Conservation (phyloP, 2,113 vertebrate genomes). For the Ciconia maguari region DNA sequence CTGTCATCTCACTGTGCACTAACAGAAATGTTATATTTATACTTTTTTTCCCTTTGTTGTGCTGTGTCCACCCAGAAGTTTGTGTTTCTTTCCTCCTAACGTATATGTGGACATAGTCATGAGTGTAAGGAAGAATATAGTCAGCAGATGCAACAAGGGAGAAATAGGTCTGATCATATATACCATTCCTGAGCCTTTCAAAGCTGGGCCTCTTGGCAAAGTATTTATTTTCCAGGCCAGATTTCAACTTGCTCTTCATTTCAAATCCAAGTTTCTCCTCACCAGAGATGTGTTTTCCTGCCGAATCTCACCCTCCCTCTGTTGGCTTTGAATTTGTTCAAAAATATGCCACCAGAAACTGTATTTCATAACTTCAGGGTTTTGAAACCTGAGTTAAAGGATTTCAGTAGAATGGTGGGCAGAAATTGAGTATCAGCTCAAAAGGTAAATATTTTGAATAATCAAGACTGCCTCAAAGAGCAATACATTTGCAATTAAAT, state of each 20-base stretch:
- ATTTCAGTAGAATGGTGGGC: not conserved
- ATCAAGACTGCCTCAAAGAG: not conserved
- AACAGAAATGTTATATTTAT: not conserved
- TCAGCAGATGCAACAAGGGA: not conserved
- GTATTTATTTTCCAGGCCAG: not conserved
- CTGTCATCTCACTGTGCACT: not conserved
- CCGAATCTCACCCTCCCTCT: not conserved
- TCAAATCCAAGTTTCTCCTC: not conserved
- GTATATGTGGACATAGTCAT: fast-evolving
- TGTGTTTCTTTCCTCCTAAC: not conserved
- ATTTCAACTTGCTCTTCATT: not conserved
- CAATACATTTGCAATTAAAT: not conserved
- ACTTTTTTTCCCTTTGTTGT: not conserved
- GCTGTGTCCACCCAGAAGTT: not conserved
- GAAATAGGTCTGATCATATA: not conserved
- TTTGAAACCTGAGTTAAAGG: not conserved
- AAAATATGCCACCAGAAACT: not conserved
- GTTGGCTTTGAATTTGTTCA: not conserved
- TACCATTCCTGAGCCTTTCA: not conserved
- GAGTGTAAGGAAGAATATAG: not conserved
- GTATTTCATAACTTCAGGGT: not conserved
- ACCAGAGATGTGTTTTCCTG: not conserved
- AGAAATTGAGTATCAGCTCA: not conserved
- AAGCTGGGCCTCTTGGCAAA: not conserved
- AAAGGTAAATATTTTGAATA: not conserved